phyloP scores from a whole-genome alignment of 2,888 invertebrate genomes.

The Eupithecia subfuscata region DNA sequence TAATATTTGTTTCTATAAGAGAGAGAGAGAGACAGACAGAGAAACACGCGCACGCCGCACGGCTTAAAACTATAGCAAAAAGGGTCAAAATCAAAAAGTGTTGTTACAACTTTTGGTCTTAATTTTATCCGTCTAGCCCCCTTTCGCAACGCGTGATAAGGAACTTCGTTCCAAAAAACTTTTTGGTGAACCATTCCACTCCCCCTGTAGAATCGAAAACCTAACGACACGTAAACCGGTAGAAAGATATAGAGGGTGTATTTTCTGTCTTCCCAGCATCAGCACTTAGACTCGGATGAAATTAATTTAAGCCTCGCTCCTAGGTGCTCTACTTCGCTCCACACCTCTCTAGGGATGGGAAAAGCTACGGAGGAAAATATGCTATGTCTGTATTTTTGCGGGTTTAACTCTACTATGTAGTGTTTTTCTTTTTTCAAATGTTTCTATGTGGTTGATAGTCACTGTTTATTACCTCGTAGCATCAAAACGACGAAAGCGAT shows the following conservation, averaged over 20 bases:
- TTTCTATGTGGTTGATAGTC: too few species aligned
- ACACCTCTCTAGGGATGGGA: constrained; percentile 21
- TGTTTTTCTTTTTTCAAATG: too few species aligned
- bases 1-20: too few species aligned
- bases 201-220: neutral
- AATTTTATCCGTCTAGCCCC: too few species aligned
- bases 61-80: too few species aligned
- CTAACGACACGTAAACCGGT: neutral
- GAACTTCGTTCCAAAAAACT: too few species aligned
- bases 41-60: too few species aligned
- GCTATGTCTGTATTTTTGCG: neutral
- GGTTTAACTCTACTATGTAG: too few species aligned
- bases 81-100: too few species aligned
- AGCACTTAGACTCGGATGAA: constrained; percentile 25
- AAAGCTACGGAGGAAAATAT: neutral
- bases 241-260: neutral
- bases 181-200: neutral
- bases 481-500: neutral
- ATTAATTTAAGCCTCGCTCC: constrained; percentile 39
- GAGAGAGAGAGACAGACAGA: too few species aligned
- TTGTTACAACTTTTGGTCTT: too few species aligned
- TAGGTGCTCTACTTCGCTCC: constrained; percentile 19
- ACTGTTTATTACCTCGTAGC: neutral
- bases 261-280: constrained; percentile 11
- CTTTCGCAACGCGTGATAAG: too few species aligned